These are phyloP conservation scores for Helogale parvula DNA, from an alignment of 2,113 vertebrate species.

Conservation along the genomic window DNA sequence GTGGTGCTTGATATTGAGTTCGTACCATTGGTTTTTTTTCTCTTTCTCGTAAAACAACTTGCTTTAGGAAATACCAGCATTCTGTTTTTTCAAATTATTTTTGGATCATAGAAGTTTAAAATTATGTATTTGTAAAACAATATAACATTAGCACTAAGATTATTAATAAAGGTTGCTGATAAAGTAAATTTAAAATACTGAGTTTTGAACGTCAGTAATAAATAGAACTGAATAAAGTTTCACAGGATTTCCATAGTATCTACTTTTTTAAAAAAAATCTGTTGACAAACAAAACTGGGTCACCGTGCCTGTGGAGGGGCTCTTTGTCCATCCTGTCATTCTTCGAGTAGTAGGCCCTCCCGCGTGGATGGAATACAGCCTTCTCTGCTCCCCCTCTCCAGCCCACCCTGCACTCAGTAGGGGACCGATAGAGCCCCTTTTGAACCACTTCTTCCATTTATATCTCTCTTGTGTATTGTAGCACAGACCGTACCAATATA, in stretches of 20 bases:
- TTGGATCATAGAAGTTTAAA: slow-evolving; percentile 42
- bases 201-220: slow-evolving; percentile 22
- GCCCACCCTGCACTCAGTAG: too few species aligned
- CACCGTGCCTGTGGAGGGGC: not conserved
- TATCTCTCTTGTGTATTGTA: not conserved
- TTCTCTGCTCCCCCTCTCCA: not conserved
- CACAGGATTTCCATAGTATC: not conserved
- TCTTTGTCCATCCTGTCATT: not conserved
- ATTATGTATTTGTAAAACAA: not conserved
- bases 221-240: slow-evolving; percentile 6
- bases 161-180: slow-evolving; percentile 37
- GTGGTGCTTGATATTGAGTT: slow-evolving; percentile 17
- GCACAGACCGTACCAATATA: not conserved
- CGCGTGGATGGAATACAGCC: not conserved
- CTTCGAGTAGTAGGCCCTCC: not conserved
- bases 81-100: slow-evolving; percentile 12
- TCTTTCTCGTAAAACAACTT: not conserved
- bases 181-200: not conserved
- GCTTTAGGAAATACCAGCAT: not conserved
- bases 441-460: not conserved
- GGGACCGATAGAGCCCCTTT: not conserved
- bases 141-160: not conserved
- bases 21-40: not conserved
- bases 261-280: not conserved
- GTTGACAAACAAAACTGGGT: not conserved